Evolutionary conservation across 2,888 invertebrate species (phyloP).

Genomic region (Hemaris fuciformis): DNA sequence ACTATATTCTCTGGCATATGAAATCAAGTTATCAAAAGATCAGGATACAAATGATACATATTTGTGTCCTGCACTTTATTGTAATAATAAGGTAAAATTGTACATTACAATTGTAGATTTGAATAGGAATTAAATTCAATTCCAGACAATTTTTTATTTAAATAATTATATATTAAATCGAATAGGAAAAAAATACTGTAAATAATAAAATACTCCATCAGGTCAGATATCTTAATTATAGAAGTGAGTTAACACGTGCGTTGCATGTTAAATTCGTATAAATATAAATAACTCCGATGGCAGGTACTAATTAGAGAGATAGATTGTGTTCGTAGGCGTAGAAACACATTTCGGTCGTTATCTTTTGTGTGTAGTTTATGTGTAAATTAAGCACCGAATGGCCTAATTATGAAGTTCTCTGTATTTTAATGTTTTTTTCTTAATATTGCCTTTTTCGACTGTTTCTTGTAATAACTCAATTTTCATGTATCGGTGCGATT

Average conservation of each 20-base stretch:
- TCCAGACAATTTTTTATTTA: no score
- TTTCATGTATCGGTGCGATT: no score
- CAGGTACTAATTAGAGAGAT: conserved; percentile 8
- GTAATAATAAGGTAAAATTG: no score
- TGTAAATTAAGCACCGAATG: not conserved
- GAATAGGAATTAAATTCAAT: no score
- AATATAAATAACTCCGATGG: conserved; percentile 7
- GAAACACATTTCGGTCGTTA: conserved; percentile 2
- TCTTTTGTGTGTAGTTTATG: conserved; percentile 3
- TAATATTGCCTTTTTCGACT: not conserved
- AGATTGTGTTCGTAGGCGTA: not conserved
- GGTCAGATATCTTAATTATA: conserved; percentile 1
- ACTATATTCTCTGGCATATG: no score
- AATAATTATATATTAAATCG: no score
- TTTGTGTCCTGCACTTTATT: no score
- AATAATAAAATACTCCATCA: no score
- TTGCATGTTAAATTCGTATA: conserved; percentile 8
- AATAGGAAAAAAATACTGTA: no score
- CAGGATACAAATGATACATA: no score
- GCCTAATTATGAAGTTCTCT: not conserved
- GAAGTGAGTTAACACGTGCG: conserved; percentile 3
- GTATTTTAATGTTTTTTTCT: not conserved
- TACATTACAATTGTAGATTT: no score
- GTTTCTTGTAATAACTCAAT: not conserved
- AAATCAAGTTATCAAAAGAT: no score